Conservation (phyloP, 2,797 vertebrate genomes). For the Diplodus puntazzo region DNA sequence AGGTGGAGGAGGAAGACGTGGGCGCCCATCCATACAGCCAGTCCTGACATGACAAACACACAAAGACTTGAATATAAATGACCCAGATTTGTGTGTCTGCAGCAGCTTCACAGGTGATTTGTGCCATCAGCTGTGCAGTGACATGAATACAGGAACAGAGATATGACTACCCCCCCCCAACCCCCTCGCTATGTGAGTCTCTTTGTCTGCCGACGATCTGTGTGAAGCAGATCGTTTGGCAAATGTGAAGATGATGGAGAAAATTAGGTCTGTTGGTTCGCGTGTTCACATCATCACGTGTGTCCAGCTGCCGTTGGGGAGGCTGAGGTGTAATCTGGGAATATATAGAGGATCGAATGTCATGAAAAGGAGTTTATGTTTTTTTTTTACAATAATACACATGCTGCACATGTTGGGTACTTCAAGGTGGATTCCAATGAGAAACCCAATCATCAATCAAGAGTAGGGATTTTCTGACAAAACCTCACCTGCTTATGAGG, state of each 20-base stretch:
- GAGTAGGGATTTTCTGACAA: background rate
- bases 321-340: conserved; percentile 21
- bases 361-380: background rate
- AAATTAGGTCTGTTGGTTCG: conserved; percentile 36
- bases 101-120: conserved; percentile 66
- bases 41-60: conserved; percentile 35
- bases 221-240: conserved; percentile 16
- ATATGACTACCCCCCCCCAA: background rate
- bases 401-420: background rate
- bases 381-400: background rate
- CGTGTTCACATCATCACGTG: conserved; percentile 13
- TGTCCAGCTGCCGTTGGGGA: conserved; percentile 1
- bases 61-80: conserved; percentile 53
- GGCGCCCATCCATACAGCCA: conserved; percentile 21
- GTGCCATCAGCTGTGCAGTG: conserved; percentile 61
- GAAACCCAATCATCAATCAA: background rate
- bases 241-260: conserved; percentile 18
- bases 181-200: background rate
- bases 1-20: conserved; percentile 37
- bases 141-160: conserved; percentile 56
- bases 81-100: conserved; percentile 68
- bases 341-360: background rate
- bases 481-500: background rate
- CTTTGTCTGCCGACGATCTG: conserved; percentile 47
- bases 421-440: background rate